Conservation (phyloP, 2,888 invertebrate genomes). For the Galeopsomyia nigrocyanea region DNA sequence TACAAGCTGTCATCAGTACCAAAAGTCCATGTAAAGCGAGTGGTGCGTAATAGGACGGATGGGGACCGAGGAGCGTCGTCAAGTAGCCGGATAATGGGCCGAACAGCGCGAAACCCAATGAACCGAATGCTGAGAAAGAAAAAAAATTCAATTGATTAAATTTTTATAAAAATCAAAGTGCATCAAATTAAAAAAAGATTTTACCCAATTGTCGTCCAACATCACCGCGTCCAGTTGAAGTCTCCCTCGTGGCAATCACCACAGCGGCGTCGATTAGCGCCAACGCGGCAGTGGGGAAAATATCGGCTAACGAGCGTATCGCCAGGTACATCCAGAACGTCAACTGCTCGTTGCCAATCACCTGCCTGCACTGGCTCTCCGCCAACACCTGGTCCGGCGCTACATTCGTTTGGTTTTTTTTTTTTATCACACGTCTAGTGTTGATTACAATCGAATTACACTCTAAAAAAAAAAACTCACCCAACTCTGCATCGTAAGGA, state of each 20-base stretch:
- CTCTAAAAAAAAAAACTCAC: no score
- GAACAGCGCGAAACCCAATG: constrained; percentile 80
- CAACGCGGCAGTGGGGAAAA: constrained; percentile 81
- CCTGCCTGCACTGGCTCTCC: constrained; percentile 76
- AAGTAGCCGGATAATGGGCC: constrained; percentile 73
- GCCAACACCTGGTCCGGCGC: constrained; percentile 74
- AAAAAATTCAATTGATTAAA: no score
- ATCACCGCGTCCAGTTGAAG: constrained; percentile 83
- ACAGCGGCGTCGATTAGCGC: constrained; percentile 82
- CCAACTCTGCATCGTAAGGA: constrained; percentile 71
- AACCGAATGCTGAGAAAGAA: constrained; percentile 75
- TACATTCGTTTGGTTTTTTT: no score
- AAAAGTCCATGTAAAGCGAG: constrained; percentile 71
- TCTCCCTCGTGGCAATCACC: constrained; percentile 86
- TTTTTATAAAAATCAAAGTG: background rate
- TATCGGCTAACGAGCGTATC: constrained; percentile 80
- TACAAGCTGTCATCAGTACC: constrained; percentile 70
- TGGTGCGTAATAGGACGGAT: constrained; percentile 71
- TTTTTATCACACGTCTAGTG: no score
- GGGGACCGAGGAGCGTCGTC: constrained; percentile 50
- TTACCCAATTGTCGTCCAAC: constrained; percentile 78
- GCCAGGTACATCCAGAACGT: constrained; percentile 81
- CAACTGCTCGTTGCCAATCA: constrained; percentile 75
- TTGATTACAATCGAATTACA: no score
- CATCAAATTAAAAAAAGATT: background rate